Conservation (phyloP, 1,140 invertebrate genomes). For the Heliconius congener region DNA sequence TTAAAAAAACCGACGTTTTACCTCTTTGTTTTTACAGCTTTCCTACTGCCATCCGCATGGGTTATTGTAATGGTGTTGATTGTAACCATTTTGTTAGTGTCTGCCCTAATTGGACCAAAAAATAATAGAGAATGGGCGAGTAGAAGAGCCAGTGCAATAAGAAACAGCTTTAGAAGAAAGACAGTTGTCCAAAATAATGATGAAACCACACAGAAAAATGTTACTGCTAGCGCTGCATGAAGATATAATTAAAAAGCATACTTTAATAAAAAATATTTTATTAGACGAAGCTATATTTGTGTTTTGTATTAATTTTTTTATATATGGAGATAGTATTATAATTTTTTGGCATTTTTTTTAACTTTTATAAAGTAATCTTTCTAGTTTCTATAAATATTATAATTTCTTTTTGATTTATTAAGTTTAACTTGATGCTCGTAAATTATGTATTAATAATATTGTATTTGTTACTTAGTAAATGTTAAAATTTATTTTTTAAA, state of each 20-base stretch:
- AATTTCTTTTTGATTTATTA: too few species aligned
- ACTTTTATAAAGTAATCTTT: too few species aligned
- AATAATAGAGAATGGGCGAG: conserved; percentile 53
- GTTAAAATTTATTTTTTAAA: too few species aligned
- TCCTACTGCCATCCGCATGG: conserved; percentile 40
- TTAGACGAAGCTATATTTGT: too few species aligned
- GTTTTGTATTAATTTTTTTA: too few species aligned
- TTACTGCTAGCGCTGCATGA: not conserved
- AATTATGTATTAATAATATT: too few species aligned
- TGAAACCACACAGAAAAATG: not conserved
- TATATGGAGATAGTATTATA: too few species aligned
- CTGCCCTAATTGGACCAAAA: conserved; percentile 42
- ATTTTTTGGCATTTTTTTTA: too few species aligned
- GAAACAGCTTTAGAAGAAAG: not conserved
- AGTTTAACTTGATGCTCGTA: too few species aligned
- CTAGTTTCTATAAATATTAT: too few species aligned
- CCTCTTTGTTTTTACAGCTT: conserved; percentile 38
- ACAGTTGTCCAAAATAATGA: not conserved
- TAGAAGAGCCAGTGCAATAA: conserved; percentile 36
- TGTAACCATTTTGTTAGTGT: conserved; percentile 39
- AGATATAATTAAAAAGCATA: not conserved
- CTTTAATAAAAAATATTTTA: too few species aligned
- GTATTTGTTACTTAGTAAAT: too few species aligned
- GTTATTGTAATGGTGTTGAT: conserved; percentile 41
- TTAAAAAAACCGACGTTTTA: not conserved